Conservation (phyloP, 2,888 invertebrate genomes). For the Macroteleia sp. region DNA sequence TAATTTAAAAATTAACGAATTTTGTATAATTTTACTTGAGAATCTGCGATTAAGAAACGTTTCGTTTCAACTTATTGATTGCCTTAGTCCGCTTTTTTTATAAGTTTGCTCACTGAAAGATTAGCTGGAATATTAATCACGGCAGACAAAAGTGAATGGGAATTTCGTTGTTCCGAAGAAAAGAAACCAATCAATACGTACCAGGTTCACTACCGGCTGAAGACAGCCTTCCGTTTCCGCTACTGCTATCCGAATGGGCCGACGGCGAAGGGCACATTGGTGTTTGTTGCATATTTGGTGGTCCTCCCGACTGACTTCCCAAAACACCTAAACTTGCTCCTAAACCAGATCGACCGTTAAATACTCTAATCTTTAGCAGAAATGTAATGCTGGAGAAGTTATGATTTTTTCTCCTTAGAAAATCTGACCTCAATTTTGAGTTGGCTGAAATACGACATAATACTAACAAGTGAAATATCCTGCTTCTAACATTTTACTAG, state of each 20-base stretch:
- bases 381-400: slow-evolving; percentile 7
- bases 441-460: not conserved
- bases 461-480: not conserved
- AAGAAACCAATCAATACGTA: slow-evolving; percentile 74
- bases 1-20: slow-evolving; percentile 44
- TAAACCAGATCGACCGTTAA: slow-evolving; percentile 58
- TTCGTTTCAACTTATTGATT: slow-evolving; percentile 35
- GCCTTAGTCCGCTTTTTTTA: slow-evolving; percentile 28
- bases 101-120: slow-evolving; percentile 28
- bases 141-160: slow-evolving; percentile 52
- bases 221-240: slow-evolving; percentile 91
- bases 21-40: slow-evolving; percentile 29
- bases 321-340: slow-evolving; percentile 82
- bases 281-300: slow-evolving; percentile 85
- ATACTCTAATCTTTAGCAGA: not conserved
- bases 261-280: slow-evolving; percentile 92
- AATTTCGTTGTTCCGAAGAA: slow-evolving; percentile 41
- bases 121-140: slow-evolving; percentile 47
- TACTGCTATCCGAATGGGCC: slow-evolving; percentile 94
- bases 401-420: not conserved
- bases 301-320: slow-evolving; percentile 82
- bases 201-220: slow-evolving; percentile 91
- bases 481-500: not conserved
- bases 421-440: slow-evolving; percentile 29
- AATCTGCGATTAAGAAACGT: slow-evolving; percentile 25